A percentile compares a stretch with the other conserved stretches of the same genome.
These are phyloP conservation scores for Adelosebastes latens DNA, from an alignment of 2,797 vertebrate species.

Conservation along the genomic window DNA sequence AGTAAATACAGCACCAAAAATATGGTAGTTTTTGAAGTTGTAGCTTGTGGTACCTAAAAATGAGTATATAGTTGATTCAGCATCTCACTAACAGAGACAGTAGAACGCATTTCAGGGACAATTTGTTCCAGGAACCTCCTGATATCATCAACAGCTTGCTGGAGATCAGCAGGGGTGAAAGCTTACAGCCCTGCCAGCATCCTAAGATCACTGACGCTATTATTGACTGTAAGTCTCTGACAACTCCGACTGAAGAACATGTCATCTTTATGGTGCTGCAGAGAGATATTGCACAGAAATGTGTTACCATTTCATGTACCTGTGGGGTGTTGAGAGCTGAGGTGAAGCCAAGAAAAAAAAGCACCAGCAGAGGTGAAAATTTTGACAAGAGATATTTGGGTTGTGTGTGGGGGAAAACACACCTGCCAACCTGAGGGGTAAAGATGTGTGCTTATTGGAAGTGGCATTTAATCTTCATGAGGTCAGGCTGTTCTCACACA, in stretches of 20 bases:
- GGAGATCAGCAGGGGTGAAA: not conserved
- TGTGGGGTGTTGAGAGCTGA: not conserved
- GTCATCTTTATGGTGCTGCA: not conserved
- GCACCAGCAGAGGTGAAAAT: not conserved
- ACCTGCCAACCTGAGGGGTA: conserved; percentile 15
- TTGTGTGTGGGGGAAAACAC: not conserved
- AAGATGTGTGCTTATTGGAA: not conserved
- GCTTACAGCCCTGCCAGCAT: not conserved
- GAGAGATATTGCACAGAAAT: not conserved
- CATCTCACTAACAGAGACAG: not conserved
- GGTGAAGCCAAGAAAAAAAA: not conserved
- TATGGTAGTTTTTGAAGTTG: not conserved
- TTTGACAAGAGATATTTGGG: not conserved
- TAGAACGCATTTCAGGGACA: not conserved
- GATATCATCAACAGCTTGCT: not conserved
- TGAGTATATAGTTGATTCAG: not conserved
- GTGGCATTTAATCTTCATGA: conserved; percentile 22
- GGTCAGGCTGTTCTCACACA: not conserved
- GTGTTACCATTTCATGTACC: not conserved
- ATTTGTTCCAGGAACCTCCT: not conserved
- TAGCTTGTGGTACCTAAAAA: not conserved
- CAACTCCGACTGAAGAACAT: not conserved
- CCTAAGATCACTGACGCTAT: not conserved
- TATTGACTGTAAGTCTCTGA: not conserved
- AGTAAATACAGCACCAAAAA: not conserved